Base-by-base conservation (phyloP, 2,888 invertebrate genomes). In the Melieria picta region DNA sequence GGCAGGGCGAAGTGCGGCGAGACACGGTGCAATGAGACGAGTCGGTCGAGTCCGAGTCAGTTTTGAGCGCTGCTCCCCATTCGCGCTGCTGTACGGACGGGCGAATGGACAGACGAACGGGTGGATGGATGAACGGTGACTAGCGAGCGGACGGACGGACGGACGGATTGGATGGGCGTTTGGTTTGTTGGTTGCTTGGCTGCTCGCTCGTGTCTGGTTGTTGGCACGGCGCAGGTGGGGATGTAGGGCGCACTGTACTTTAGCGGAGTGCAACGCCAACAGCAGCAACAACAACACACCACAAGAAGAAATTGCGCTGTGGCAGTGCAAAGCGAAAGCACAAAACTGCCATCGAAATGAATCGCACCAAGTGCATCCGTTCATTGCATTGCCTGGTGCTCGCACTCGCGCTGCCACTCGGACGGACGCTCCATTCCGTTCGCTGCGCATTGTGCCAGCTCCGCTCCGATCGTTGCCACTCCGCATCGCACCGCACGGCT, bases 331-430 rank as follows among this genome's bases (percentile, higher is more conserved):
- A 50, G 64, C 16, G 50, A n/a, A 47, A 64, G 64, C 16, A 47
- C 45, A 62, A 43, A 11, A 62, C 10, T 46, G 45, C 45, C 10
- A 43, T 45, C 43, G 80, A 80, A 81, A 81, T 82, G 80, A 81
- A 81, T 81, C 80, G 81, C 80, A 80, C 80, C 80, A 80, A 81
- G 82, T 81, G 83, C 80, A 81, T 82, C 77, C 47, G 30, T 30
- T 30, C 30, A 30, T 30, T 30, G 30, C 30, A 30, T 30, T 30
- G 30, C 2, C 30, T 30, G 30, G 30, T 30, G 30, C 30, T 30
- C 30, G 30, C 30, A 30, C 30, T 30, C 30, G 30, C 30, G 30
- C 30, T 30, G 30, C 30, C 30, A 30, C 30, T 30, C 30, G 30
- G 30, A 30, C 30, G 30, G 30, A 30, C 52, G 10, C 10, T 11